These are phyloP conservation scores for Gryon sp. DNA, from an alignment of 1,140 invertebrate species.

Conservation along the genomic window DNA sequence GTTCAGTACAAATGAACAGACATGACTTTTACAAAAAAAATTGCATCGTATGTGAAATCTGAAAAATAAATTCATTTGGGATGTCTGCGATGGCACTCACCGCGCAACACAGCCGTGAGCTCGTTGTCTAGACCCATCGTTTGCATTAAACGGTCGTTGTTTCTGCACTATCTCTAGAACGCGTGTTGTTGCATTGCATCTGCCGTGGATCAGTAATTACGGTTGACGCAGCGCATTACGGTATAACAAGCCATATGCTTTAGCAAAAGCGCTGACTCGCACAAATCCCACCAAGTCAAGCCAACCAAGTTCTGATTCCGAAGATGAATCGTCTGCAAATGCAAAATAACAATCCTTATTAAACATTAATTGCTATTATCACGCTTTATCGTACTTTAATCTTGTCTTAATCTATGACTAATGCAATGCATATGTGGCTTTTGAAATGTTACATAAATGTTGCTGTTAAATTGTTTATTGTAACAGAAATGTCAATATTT, in stretches of 20 bases:
- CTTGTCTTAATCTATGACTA: conserved; percentile 32
- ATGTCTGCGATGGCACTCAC: conserved; percentile 29
- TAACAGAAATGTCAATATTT: too few relatives aligned
- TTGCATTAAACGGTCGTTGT: conserved; percentile 1
- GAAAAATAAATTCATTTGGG: background rate
- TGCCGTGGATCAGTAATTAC: conserved; percentile 38
- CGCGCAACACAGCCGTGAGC: conserved; percentile 38
- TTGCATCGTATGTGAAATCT: too few relatives aligned
- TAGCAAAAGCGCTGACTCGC: conserved; percentile 40
- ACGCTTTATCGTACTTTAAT: conserved; percentile 21
- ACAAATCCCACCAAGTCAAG: background rate
- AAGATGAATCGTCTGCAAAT: conserved; percentile 32
- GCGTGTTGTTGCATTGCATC: conserved; percentile 40
- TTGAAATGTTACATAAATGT: conserved; percentile 15
- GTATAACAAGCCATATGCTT: conserved; percentile 37
- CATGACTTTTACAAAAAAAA: too few relatives aligned
- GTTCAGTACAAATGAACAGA: too few relatives aligned
- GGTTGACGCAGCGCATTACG: conserved; percentile 7
- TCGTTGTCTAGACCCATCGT: conserved; percentile 55
- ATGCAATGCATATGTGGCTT: conserved; percentile 16
- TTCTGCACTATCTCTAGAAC: conserved; percentile 7
- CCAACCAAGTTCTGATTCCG: too few relatives aligned
- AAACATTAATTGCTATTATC: conserved; percentile 23
- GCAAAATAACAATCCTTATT: conserved; percentile 24
- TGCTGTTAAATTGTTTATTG: conserved; percentile 3